Conservation (phyloP, 2,113 vertebrate genomes). For the Mystacornis crossleyi region DNA sequence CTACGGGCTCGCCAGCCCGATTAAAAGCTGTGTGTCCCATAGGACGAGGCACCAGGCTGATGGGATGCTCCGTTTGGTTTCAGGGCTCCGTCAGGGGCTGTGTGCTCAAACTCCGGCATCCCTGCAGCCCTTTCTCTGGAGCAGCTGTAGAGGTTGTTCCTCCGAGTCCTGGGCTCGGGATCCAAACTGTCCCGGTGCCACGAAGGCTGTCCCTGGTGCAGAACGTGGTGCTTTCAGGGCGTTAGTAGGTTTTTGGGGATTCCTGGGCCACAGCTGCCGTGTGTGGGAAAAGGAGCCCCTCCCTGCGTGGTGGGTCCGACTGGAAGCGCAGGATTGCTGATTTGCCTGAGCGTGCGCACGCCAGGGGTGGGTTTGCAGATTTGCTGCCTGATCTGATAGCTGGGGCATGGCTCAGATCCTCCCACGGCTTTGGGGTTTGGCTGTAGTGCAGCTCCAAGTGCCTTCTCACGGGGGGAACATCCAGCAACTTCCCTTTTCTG, state of each 20-base stretch:
- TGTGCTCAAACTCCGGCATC: neutral
- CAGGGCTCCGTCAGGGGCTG: neutral
- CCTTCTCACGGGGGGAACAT: neutral
- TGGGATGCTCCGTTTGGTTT: neutral
- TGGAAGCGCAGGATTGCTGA: neutral
- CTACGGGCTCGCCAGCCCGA: neutral
- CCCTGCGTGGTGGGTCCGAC: neutral
- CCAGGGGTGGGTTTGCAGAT: neutral
- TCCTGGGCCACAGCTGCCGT: neutral
- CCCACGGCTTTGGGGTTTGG: neutral
- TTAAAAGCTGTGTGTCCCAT: neutral
- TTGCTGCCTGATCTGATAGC: neutral
- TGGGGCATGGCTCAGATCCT: neutral
- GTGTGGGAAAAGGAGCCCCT: neutral
- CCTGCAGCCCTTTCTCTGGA: neutral
- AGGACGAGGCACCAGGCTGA: neutral
- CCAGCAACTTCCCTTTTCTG: neutral
- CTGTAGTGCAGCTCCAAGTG: neutral
- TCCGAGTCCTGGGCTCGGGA: accelerated
- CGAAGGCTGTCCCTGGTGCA: neutral
- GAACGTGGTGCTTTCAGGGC: neutral
- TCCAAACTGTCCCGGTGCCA: neutral
- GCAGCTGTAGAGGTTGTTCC: neutral
- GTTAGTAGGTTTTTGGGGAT: accelerated
- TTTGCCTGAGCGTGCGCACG: neutral